Percentiles rank a stretch among this genome's conserved stretches.
These are phyloP conservation scores for Lasioglossum marginatum DNA, from an alignment of 2,888 invertebrate genomes.

Conservation along the genomic window DNA sequence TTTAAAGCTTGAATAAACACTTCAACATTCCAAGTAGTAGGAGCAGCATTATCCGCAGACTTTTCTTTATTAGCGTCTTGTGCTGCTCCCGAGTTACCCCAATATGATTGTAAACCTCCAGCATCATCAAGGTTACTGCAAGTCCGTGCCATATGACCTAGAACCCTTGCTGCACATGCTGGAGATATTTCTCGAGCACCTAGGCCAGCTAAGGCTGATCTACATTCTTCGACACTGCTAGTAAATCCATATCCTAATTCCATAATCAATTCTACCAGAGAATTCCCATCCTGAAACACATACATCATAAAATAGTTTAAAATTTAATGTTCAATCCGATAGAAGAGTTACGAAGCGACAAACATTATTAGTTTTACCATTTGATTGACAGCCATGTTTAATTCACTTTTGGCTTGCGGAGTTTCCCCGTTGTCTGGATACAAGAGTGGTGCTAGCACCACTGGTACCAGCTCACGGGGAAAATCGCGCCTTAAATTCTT, in stretches of 20 bases:
- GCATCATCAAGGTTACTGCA: slow-evolving; percentile 90
- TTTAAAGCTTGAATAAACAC: slow-evolving; percentile 96
- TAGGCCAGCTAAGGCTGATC: slow-evolving; percentile 92
- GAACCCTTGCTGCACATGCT: slow-evolving; percentile 92
- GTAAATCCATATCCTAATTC: slow-evolving; percentile 97
- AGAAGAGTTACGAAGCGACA: not conserved
- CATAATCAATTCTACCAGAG: slow-evolving; percentile 94
- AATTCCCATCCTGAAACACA: slow-evolving; percentile 87
- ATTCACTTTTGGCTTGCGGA: slow-evolving; percentile 84
- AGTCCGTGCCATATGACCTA: slow-evolving; percentile 94
- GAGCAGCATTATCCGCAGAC: slow-evolving; percentile 78
- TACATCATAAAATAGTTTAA: slow-evolving; percentile 10
- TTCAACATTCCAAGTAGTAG: slow-evolving; percentile 95
- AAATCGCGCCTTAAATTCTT: slow-evolving; percentile 94
- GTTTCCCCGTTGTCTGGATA: slow-evolving; percentile 92
- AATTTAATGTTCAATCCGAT: not conserved
- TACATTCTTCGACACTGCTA: slow-evolving; percentile 93
- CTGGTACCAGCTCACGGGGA: slow-evolving; percentile 94
- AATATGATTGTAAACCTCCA: slow-evolving; percentile 85
- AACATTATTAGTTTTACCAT: slow-evolving; percentile 74
- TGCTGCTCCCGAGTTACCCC: slow-evolving; percentile 86
- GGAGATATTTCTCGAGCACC: slow-evolving; percentile 93
- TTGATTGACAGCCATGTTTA: slow-evolving; percentile 83
- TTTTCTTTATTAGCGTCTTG: slow-evolving; percentile 85
- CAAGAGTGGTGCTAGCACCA: slow-evolving; percentile 94